These are phyloP conservation scores for Mormyrops attenuatus DNA, from an alignment of 2,797 vertebrate species.

Conservation along the genomic window DNA sequence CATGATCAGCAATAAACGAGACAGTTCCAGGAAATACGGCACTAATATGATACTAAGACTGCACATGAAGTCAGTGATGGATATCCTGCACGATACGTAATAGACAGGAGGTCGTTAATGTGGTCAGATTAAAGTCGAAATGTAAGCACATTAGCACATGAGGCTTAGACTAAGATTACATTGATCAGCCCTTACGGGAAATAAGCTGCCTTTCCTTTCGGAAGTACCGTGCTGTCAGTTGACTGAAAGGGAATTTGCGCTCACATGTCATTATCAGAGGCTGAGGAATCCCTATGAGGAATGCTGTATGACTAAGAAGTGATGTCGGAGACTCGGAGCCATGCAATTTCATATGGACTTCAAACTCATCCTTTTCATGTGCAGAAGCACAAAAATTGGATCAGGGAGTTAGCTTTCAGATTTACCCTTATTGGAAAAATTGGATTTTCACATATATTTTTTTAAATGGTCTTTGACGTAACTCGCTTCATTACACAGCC, in stretches of 20 bases:
- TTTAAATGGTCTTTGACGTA: neutral
- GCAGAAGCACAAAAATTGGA: neutral
- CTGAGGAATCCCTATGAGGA: neutral
- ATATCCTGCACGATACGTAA: neutral
- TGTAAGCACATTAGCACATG: neutral
- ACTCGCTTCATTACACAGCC: neutral
- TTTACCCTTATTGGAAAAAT: neutral
- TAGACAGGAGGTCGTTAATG: neutral
- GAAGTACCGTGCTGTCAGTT: neutral
- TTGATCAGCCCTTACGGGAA: neutral
- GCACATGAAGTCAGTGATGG: neutral
- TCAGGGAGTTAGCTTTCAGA: neutral
- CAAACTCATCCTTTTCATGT: neutral
- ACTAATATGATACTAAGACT: neutral
- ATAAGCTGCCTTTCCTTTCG: neutral
- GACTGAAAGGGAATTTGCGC: neutral
- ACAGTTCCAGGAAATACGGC: neutral
- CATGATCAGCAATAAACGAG: neutral
- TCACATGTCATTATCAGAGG: neutral
- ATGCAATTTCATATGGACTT: neutral
- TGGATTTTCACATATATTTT: neutral
- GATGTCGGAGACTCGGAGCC: neutral
- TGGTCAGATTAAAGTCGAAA: neutral
- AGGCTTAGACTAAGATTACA: neutral
- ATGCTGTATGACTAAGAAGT: neutral